Evolutionary conservation across 2,888 invertebrate genomes (phyloP), one percentile per base, ranked within the genome.

Genomic region (Tipula confusa): DNA sequence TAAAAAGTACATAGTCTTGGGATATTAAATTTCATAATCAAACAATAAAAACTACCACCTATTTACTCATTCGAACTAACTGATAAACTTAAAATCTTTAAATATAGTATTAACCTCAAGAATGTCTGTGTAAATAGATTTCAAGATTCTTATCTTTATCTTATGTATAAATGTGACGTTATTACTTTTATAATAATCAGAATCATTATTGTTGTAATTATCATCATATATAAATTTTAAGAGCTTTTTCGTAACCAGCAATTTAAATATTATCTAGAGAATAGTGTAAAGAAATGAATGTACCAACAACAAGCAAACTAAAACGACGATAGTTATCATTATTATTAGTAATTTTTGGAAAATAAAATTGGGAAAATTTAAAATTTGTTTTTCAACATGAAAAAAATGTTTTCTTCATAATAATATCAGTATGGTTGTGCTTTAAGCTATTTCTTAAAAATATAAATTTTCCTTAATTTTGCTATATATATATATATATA

Each of bases 321-420:
- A 24, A 64, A 64, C 64, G 64, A 64, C 24, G 64, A 64, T 64
- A 64, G 64, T 64, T 64, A 64, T 64, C 64, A 64, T 64, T 64
- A 64, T 18, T 64, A 64, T 64, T 64, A 24, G 64, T 64, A 64
- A 64, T 64, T 64, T 64, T 64, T 64, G 64, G 24, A 64, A 64
- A 64, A 24, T 64, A 64, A 18, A 24, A 64, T 64, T 64, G n/a
- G 18, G 18, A 24, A 64, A 64, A 64, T 24, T 64, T 64, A 11
- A 24, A 64, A 33, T 0, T 1, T 33, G 33, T 33, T 33, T 33
- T 33, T 9, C 33, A 33, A 33, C 33, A 33, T 33, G 6, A 18
- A 24, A 64, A 64, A 64, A 64, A 24, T 64, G 24, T 64, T 64
- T 64, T 11, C 64, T 64, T 64, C 64, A 64, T 64, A 18, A 64